Evolutionary conservation across 2,797 vertebrate genomes (phyloP), one percentile per base, ranked within the genome.

Genomic region (Naso thynnoides): DNA sequence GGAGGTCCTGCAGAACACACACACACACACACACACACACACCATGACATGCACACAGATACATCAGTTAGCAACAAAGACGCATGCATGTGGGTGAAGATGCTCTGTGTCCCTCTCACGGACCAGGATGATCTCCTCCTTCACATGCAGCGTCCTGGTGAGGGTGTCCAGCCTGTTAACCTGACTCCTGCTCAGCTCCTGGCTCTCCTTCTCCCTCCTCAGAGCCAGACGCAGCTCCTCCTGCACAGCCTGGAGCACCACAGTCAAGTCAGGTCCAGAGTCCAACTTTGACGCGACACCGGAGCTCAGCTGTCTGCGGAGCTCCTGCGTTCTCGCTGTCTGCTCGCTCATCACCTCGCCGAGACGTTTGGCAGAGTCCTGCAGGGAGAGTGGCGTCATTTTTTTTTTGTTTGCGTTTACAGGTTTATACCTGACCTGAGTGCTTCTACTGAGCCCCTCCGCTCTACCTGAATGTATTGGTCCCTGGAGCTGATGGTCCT

Each of bases 81-180:
- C n/a, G n/a, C n/a, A n/a, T n/a, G n/a, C n/a, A 26, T 14, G 23
- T 50, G 48, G 3, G 8, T 19, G 3, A 1, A 23, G 4, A 5
- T 6, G 1, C 6, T 41, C 50, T 8, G 15, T 2, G n/a, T 14
- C 49, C 1, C 10, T 9, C 4, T 38, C 41, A 78, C 89, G 86
- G 36, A 98, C 97, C 97, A 95, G 95, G 86, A 97, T 95, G 64
- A 95, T 81, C 45, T 96, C 94, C 59, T 98, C 96, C 90, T 97
- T 98, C 71, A 95, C 92, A 33, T 91, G 92, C 47, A 96, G 88
- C n/a, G 74, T 96, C 83, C 93, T 94, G 79, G 80, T 94, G 73
- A 97, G 90, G 29, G 93, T 87, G 70, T 96, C 95, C 29, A 97
- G 78, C 58, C 92, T 93, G 0, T 88, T 90, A 0, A 93, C 91